phyloP scores from a whole-genome alignment of 23 tunicate species.

The Styela clava region DNA sequence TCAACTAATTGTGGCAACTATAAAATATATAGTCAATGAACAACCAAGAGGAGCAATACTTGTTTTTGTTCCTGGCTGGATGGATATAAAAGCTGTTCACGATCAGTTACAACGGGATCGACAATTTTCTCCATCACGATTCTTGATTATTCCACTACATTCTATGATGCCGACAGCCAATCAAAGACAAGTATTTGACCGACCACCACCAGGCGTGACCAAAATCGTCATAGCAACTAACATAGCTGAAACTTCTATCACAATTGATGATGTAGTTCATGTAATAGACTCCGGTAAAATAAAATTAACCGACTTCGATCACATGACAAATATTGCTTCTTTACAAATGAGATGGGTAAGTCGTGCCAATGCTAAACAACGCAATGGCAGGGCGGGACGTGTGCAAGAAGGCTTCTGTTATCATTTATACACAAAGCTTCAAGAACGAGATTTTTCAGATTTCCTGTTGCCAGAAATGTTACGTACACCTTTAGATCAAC shows the following conservation, averaged over 20 bases:
- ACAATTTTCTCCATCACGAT: slow-evolving; percentile 44
- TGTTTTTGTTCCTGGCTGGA: slow-evolving; percentile 83
- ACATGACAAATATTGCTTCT: slow-evolving; percentile 41
- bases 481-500: slow-evolving; percentile 82
- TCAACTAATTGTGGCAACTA: slow-evolving; percentile 40
- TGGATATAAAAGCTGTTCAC: slow-evolving; percentile 58
- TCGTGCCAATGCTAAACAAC: slow-evolving; percentile 71
- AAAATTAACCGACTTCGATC: slow-evolving; percentile 54
- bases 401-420: slow-evolving; percentile 78
- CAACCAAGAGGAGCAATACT: slow-evolving; percentile 55
- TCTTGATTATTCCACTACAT: slow-evolving; percentile 64
- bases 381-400: slow-evolving; percentile 80
- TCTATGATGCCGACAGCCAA: slow-evolving; percentile 81
- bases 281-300: slow-evolving; percentile 87
- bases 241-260: slow-evolving; percentile 86
- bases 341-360: slow-evolving; percentile 58
- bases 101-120: slow-evolving; percentile 28
- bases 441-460: slow-evolving; percentile 49
- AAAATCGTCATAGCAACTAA: slow-evolving; percentile 92
- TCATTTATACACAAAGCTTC: slow-evolving; percentile 61
- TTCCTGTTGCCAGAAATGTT: slow-evolving; percentile 69
- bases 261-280: slow-evolving; percentile 83
- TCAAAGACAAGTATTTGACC: slow-evolving; percentile 68
- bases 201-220: slow-evolving; percentile 77
- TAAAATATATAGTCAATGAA: slow-evolving; percentile 36